Conservation (phyloP, 2,797 vertebrate species). For the Gambelia wislizenii region DNA sequence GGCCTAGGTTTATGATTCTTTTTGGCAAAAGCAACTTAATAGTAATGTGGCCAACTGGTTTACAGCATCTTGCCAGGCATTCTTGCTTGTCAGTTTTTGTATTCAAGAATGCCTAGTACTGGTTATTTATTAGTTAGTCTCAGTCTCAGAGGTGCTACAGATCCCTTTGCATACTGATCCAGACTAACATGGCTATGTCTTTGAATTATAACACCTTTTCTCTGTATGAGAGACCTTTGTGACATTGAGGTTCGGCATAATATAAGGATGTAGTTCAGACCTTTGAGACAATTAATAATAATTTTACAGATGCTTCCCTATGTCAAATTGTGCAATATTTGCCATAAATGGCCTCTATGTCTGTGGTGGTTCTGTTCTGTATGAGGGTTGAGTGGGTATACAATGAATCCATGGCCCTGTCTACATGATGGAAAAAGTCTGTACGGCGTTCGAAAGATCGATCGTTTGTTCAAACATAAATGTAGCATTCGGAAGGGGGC, state of each 20-base stretch:
- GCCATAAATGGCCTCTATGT: background rate
- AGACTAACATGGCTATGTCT: too few species aligned
- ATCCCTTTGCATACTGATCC: too few species aligned
- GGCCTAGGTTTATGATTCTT: background rate
- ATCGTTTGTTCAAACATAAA: too few species aligned
- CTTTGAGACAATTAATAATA: background rate
- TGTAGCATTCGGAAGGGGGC: too few species aligned
- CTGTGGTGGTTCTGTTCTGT: background rate
- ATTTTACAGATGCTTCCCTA: too few species aligned
- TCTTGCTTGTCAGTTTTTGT: background rate
- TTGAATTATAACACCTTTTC: too few species aligned
- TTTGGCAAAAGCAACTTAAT: background rate
- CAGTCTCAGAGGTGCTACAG: too few species aligned
- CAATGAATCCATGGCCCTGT: background rate
- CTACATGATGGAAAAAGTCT: too few species aligned
- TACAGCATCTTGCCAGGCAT: background rate
- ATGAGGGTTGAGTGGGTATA: background rate
- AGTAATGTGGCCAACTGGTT: background rate
- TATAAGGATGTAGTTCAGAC: background rate
- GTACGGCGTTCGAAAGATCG: too few species aligned
- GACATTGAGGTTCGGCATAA: too few species aligned
- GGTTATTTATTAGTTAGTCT: background rate
- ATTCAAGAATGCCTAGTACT: background rate
- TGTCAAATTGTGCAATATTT: background rate
- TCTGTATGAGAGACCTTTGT: background rate